phyloP scores from a whole-genome alignment of 2,797 vertebrate genomes.

The Gallinago nigripennis region DNA sequence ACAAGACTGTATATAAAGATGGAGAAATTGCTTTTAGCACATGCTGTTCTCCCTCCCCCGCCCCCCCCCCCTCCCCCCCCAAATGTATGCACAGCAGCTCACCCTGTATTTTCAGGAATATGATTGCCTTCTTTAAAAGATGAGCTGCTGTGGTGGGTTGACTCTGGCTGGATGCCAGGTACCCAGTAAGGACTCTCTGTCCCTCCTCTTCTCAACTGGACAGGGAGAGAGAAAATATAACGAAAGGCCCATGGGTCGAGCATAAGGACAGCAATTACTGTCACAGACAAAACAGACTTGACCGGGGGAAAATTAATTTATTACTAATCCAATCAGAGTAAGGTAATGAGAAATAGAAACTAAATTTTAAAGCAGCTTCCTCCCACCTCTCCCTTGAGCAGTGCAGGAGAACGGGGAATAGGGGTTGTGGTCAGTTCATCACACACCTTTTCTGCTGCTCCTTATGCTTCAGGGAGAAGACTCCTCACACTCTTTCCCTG shows the following conservation, averaged over 20 bases:
- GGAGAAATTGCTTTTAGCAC: background rate
- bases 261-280: background rate
- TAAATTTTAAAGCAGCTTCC: background rate
- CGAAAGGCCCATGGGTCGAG: background rate
- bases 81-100: background rate
- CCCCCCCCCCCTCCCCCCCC: rapidly evolving
- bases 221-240: background rate
- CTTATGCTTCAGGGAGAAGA: background rate
- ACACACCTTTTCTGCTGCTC: background rate
- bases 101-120: background rate
- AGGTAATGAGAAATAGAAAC: background rate
- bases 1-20: background rate
- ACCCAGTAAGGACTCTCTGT: background rate
- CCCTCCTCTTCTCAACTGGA: background rate
- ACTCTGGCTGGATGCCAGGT: background rate
- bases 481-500: background rate
- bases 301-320: background rate
- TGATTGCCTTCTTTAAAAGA: background rate
- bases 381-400: background rate
- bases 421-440: background rate
- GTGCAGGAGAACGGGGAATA: background rate
- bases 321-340: background rate
- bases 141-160: background rate
- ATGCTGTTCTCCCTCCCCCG: background rate
- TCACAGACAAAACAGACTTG: background rate